Evolutionary conservation across 2,888 invertebrate genomes (phyloP).

Genomic region (Panopea generosa): DNA sequence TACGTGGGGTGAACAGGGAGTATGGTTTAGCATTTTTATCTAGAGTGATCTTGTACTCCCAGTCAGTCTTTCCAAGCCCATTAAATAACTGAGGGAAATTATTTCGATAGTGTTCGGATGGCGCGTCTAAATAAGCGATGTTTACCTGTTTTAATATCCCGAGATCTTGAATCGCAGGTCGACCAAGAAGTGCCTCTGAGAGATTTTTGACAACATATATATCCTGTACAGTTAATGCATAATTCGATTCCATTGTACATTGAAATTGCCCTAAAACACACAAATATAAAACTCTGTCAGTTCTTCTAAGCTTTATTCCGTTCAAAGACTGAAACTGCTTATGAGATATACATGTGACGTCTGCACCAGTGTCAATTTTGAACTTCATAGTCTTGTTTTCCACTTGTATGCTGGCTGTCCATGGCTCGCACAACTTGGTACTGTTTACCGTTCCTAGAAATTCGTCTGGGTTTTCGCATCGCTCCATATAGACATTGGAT

Average conservation of each 20-base stretch:
- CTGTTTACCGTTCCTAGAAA: no score
- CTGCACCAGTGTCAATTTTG: slow-evolving; percentile 63
- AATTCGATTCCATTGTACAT: not conserved
- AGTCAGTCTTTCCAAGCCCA: slow-evolving; percentile 17
- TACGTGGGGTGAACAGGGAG: no score
- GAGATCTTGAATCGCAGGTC: slow-evolving; percentile 23
- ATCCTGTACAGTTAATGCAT: slow-evolving; percentile 5
- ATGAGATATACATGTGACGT: no score
- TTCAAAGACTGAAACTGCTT: no score
- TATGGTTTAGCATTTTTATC: slow-evolving; percentile 24
- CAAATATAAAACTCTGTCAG: no score
- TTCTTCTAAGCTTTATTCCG: no score
- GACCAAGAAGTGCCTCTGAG: slow-evolving; percentile 11
- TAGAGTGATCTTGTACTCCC: slow-evolving; percentile 13
- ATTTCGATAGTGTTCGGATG: not conserved
- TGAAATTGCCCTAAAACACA: slow-evolving; percentile 19
- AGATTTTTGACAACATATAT: slow-evolving; percentile 21
- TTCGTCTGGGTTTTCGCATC: no score
- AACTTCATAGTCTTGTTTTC: slow-evolving; percentile 29
- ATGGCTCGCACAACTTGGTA: no score
- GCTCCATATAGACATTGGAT: slow-evolving; percentile 9
- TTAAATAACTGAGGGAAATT: slow-evolving; percentile 26
- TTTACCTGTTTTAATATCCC: not conserved
- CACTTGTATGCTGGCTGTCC: slow-evolving; percentile 9
- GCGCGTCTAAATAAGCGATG: not conserved